Base-by-base conservation (phyloP, 2,797 vertebrate species). In the Hippopotamyrus pictus region DNA sequence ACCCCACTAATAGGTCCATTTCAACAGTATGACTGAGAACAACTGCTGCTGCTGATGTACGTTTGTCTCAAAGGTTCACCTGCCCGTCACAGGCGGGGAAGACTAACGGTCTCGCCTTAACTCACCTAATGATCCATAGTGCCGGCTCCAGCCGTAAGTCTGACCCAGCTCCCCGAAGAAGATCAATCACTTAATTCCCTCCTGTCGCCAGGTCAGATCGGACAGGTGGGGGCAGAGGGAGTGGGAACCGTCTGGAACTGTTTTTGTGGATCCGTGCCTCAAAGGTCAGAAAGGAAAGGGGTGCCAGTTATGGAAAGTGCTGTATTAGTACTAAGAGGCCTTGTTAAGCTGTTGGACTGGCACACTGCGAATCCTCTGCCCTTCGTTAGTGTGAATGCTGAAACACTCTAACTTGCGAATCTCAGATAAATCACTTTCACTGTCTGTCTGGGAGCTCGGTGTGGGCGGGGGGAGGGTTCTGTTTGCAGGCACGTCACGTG, bases 331-430 rank as follows among this genome's bases (percentile, higher is more conserved):
- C 90, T 90, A 90, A 90, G 79, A 50, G 93, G 94, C 93, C 94
- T 94, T 94, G 96, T 96, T 95, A 95, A 94, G 92, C 94, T 90
- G 88, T 91, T 94, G 91, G 85, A 48, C 57, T 12, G 41, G 37
- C 69, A 17, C 22, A 51, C 86, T 91, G 91, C 94, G 95, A 94
- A 94, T 95, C 91, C 17, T 62, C 93, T 96, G 96, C 94, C 95
- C 96, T 96, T 97, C 96, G 96, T 96, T 96, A 95, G 95, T 93
- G 91, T 94, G 95, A 95, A 96, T 96, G 93, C 95, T 96, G 95
- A 96, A 97, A 93, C 94, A 96, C 94, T 94, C 90, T 94, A 92
- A 95, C 93, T 94, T 93, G 93, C 93, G 91, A 94, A 95, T 94
- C 94, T 90, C 91, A 92, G 95, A 96, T 96, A 94, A 96, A 96